These are phyloP conservation scores for Phainopepla nitens DNA, from an alignment of 2,113 vertebrate species.

Conservation along the genomic window DNA sequence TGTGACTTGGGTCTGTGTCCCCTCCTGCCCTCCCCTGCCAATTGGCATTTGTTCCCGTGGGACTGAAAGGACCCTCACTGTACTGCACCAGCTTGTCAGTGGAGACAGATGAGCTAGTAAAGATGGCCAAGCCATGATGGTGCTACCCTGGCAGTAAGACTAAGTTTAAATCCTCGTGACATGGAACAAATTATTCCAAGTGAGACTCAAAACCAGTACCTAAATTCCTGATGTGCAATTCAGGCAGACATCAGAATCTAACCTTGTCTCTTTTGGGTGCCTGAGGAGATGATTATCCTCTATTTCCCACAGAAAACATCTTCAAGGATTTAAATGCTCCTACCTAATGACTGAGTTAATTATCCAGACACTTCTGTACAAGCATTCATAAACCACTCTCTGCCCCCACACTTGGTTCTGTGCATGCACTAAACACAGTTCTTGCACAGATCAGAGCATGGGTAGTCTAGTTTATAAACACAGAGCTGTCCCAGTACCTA, in stretches of 20 bases:
- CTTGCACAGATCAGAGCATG: fast-evolving
- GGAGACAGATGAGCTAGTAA: not conserved
- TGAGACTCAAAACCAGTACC: not conserved
- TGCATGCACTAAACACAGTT: not conserved
- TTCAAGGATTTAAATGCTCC: not conserved
- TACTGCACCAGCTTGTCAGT: not conserved
- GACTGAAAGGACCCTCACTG: not conserved
- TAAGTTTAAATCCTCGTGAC: not conserved
- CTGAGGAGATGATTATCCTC: not conserved
- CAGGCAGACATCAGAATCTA: not conserved
- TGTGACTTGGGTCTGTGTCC: not conserved
- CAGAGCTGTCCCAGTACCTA: not conserved
- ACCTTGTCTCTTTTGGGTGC: not conserved
- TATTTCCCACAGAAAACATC: not conserved
- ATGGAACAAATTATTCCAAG: not conserved
- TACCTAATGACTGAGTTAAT: not conserved
- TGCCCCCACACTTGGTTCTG: not conserved
- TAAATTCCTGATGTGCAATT: not conserved
- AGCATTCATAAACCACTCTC: not conserved
- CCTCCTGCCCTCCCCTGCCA: not conserved
- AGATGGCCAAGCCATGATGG: not conserved
- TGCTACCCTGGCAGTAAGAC: not conserved
- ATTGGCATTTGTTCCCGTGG: not conserved
- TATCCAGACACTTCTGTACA: not conserved
- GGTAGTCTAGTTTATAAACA: not conserved